Conservation (phyloP, 2,888 invertebrate genomes). For the Bursaphelenchus okinawaensis region DNA sequence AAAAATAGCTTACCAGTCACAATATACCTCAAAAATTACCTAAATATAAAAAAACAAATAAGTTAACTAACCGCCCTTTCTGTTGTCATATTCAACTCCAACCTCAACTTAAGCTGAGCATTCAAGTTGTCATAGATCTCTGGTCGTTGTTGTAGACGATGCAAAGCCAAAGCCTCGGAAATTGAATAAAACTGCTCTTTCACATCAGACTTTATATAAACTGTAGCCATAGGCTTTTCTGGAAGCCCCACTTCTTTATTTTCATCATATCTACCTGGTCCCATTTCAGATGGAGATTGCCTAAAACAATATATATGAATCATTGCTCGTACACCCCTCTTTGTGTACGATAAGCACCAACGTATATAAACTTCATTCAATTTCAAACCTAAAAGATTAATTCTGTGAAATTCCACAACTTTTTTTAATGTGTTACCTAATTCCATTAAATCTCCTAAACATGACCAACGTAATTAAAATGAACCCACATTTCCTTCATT, state of each 20-base stretch:
- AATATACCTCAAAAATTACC: too few species aligned
- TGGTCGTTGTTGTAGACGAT: slow-evolving; percentile 76
- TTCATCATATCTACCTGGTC: slow-evolving; percentile 40
- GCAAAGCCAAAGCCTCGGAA: slow-evolving; percentile 71
- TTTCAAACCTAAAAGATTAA: background rate
- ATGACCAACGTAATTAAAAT: too few species aligned
- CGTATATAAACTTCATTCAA: too few species aligned
- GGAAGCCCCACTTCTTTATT: slow-evolving; percentile 45
- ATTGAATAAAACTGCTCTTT: slow-evolving; percentile 68
- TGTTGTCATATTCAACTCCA: slow-evolving; percentile 77
- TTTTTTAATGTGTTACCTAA: too few species aligned
- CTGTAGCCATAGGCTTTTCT: slow-evolving; percentile 39
- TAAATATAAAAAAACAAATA: background rate
- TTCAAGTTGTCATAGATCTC: slow-evolving; percentile 74
- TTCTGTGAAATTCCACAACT: background rate
- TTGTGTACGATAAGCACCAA: too few species aligned
- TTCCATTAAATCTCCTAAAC: background rate
- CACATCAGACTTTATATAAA: slow-evolving; percentile 38
- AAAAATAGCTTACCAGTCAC: background rate
- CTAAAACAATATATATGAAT: slow-evolving; percentile 28
- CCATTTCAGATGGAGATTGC: slow-evolving; percentile 51
- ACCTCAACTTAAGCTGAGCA: slow-evolving; percentile 67
- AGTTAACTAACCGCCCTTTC: slow-evolving; percentile 65
- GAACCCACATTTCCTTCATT: slow-evolving; percentile 47
- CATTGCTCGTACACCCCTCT: too few species aligned